Base-by-base conservation (phyloP, 2,888 invertebrate genomes). In the Rhagonycha fulva region DNA sequence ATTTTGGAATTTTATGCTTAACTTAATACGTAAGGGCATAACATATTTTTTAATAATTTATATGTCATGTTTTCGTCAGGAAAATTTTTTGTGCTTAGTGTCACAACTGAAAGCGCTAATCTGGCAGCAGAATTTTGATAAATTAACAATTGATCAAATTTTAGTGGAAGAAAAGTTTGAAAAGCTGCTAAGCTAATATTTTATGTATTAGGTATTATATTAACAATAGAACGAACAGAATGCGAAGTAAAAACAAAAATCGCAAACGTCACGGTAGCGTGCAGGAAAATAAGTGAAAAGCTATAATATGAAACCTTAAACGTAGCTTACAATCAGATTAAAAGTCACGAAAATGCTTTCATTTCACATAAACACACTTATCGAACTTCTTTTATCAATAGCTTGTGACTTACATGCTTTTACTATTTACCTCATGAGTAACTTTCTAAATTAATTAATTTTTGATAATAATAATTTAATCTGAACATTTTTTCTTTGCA, bases 251-350 rank as follows among this genome's bases (percentile, higher is more conserved):
- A 47, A 47, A 47, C 47, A 30, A 32, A 32, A 26, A 30, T 28
- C n/a, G 14, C 14, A 68, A 30, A 68, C 28, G 30, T 68, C 68
- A 68, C 28, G 32, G 14, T 32, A 30, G 32, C 68, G 68, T 68
- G 28, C 32, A 30, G 7, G 28, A 68, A 68, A 68, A 14, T 68
- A 68, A 68, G 68, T 30, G 28, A 28, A 61, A 73, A 73, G 73
- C 67, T 62, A 73, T 73, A 73, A 68, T 68, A 68, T 68, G 73
- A 73, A 73, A 73, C 73, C 73, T 67, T 62, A 68, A 61, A 73
- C 28, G 68, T 68, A 62, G 62, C 61, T 47, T 28, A 73, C 73
- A 73, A 73, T 73, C 73, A 62, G 73, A 73, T 73, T 73, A 73
- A n/a, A 28, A 60, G 47, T 19, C 71, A 72, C 68, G 68, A 30